A percentile compares a stretch with the other conserved stretches of the same genome.
These are phyloP conservation scores for Drosophila falleni DNA, from an alignment of 2,888 invertebrate species.

Conservation along the genomic window DNA sequence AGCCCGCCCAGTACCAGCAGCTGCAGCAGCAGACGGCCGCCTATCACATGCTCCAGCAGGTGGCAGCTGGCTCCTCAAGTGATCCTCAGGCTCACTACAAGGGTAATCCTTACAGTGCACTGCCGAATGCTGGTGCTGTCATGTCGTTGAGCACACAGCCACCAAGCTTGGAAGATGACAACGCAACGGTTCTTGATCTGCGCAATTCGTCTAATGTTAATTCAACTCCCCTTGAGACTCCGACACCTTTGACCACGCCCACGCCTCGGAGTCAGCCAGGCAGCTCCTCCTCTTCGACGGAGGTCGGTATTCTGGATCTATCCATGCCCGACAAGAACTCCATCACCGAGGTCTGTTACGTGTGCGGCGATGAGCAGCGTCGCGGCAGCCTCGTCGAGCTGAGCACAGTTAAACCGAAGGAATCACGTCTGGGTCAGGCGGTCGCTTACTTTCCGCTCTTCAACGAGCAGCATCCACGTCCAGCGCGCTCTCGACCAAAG, in stretches of 20 bases:
- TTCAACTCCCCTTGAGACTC: constrained; percentile 38
- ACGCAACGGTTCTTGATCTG: constrained; percentile 84
- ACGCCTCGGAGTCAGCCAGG: constrained; percentile 39
- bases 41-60: constrained; percentile 78
- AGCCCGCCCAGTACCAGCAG: constrained; percentile 72
- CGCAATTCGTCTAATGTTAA: constrained; percentile 77
- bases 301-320: constrained; percentile 93
- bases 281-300: constrained; percentile 82
- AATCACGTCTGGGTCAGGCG: constrained; percentile 83
- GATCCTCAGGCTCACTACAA: constrained; percentile 76
- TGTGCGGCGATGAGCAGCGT: constrained; percentile 95
- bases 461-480: constrained; percentile 93
- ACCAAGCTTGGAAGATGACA: constrained; percentile 76
- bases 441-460: constrained; percentile 91
- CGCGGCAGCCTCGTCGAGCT: constrained; percentile 92
- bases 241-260: constrained; percentile 43
- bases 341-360: constrained; percentile 95
- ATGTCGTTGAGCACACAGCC: constrained; percentile 43
- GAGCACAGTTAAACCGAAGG: constrained; percentile 88
- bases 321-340: constrained; percentile 97
- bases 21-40: constrained; percentile 74
- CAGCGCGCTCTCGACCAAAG: constrained; percentile 94
- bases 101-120: constrained; percentile 76
- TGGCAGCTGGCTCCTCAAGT: constrained; percentile 55
- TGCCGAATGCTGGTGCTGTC: constrained; percentile 49